Evolutionary conservation across 2,113 vertebrate genomes (phyloP).

Genomic region (Deroptyus accipitrinus): DNA sequence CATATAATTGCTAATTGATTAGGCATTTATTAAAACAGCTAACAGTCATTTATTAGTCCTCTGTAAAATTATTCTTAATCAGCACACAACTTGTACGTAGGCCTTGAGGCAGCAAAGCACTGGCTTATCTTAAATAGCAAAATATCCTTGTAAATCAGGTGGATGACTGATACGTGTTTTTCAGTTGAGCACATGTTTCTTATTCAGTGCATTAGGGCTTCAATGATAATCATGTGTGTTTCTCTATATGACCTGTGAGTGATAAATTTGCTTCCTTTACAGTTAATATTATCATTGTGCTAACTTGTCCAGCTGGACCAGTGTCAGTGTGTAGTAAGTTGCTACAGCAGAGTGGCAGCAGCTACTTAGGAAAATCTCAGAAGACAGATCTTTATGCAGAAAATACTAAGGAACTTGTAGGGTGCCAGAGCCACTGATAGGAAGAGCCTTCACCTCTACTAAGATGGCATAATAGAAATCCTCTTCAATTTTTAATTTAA

Average conservation of each 20-base stretch:
- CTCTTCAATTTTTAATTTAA: background rate
- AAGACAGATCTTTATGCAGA: background rate
- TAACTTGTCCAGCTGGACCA: background rate
- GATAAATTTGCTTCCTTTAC: background rate
- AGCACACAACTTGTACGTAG: background rate
- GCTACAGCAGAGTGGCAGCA: background rate
- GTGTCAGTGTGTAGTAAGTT: background rate
- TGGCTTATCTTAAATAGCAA: background rate
- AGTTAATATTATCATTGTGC: background rate
- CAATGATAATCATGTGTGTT: background rate
- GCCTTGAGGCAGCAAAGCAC: background rate
- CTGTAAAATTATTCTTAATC: background rate
- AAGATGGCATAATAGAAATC: background rate
- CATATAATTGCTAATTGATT: background rate
- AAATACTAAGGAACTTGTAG: background rate
- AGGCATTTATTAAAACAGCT: background rate
- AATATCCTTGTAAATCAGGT: background rate
- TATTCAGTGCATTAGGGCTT: background rate
- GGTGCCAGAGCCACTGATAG: background rate
- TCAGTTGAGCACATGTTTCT: background rate
- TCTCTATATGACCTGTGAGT: background rate
- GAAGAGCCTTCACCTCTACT: background rate
- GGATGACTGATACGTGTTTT: background rate
- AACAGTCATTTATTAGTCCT: background rate
- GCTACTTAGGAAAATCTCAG: background rate